Conservation (phyloP, 2,113 vertebrate species). For the human (Homo sapiens) region DNA sequence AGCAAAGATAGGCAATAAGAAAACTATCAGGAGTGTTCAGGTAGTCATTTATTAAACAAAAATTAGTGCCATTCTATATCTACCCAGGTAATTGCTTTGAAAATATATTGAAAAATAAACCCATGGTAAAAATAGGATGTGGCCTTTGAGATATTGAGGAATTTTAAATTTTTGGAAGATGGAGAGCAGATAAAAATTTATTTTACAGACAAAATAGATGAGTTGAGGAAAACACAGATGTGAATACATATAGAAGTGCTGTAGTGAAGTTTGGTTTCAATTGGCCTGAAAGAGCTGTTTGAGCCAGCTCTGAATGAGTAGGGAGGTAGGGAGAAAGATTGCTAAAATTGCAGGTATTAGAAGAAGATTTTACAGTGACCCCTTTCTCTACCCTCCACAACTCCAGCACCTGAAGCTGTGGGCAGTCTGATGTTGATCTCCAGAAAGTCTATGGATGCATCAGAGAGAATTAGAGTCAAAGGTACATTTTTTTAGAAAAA, state of each 20-base stretch:
- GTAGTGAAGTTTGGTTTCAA: not conserved
- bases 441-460: not conserved
- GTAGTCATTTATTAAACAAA: not conserved
- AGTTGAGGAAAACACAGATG: not conserved
- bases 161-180: not conserved
- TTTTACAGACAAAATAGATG: not conserved
- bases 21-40: not conserved
- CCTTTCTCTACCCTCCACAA: not conserved
- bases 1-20: not conserved
- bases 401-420: not conserved
- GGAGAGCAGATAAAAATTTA: not conserved
- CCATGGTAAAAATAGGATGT: not conserved
- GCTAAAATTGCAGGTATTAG: not conserved
- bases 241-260: not conserved
- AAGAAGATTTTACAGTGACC: not conserved
- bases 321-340: not conserved
- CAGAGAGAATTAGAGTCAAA: not conserved
- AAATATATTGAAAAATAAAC: not conserved
- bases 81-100: not conserved
- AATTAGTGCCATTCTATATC: not conserved
- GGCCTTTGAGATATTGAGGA: not conserved
- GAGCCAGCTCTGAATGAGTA: not conserved
- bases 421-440: not conserved
- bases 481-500: not conserved
- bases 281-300: not conserved